Evolutionary conservation across 2,113 vertebrate genomes (phyloP).

Genomic region (Ophthalmolycus amberensis): DNA sequence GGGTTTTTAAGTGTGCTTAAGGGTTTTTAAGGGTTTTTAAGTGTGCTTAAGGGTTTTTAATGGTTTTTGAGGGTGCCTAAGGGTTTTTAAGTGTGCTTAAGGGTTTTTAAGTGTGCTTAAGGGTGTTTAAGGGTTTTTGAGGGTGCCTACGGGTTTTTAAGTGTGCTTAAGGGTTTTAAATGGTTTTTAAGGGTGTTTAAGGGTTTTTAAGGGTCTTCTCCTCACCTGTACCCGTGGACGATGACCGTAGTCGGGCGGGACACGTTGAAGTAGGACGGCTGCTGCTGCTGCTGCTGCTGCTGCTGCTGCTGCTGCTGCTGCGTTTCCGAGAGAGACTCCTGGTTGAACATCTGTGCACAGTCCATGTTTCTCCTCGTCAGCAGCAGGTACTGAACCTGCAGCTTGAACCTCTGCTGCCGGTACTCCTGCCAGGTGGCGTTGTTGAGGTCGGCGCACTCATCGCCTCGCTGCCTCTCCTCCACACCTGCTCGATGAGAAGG

Average conservation of each 20-base stretch:
- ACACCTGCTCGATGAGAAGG: slow-evolving; percentile 44
- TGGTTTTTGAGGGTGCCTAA: too few relatives aligned
- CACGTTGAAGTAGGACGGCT: slow-evolving; percentile 84
- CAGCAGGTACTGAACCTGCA: slow-evolving; percentile 89
- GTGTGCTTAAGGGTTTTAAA: too few relatives aligned
- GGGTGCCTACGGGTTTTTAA: too few relatives aligned
- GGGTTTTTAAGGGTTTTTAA: too few relatives aligned
- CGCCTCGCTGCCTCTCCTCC: slow-evolving; percentile 2
- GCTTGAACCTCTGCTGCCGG: slow-evolving; percentile 68
- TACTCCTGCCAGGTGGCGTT: slow-evolving; percentile 72
- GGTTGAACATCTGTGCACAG: slow-evolving; percentile 85
- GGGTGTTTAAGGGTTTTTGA: neutral
- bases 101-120: too few relatives aligned
- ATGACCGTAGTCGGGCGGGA: slow-evolving; percentile 89
- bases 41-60: neutral
- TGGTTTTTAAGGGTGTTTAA: too few relatives aligned
- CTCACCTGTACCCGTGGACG: slow-evolving; percentile 96
- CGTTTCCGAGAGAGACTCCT: slow-evolving; percentile 68
- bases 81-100: too few relatives aligned
- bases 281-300: slow-evolving; percentile 53
- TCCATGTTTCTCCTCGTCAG: slow-evolving; percentile 81
- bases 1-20: too few relatives aligned
- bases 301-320: slow-evolving; percentile 64
- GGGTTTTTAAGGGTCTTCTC: neutral
- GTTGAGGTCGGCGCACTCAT: slow-evolving; percentile 77